Percentiles rank a stretch among this genome's conserved stretches.
Evolutionary conservation across 35 echinoderm and acorn worm species (phyloP).

Genomic region (Apostichopus japonicus): DNA sequence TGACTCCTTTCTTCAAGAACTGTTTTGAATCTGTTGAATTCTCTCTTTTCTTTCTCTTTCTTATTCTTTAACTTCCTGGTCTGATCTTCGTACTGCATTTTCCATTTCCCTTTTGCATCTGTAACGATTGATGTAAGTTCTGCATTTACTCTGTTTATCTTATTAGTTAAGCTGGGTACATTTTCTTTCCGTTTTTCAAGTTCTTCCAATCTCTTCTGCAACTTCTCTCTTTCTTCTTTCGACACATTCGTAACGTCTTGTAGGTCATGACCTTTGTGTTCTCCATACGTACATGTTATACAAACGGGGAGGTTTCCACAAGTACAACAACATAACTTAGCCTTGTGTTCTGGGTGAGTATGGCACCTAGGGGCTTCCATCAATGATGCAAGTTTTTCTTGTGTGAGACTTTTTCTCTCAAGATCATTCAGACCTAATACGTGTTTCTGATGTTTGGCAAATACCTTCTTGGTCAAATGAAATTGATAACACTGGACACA

Average conservation of each 20-base stretch:
- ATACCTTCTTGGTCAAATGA: not conserved
- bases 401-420: not conserved
- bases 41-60: too few relatives aligned
- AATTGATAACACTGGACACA: constrained; percentile 25
- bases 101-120: too few relatives aligned
- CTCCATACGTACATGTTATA: not conserved
- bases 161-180: too few relatives aligned
- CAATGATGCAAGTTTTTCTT: not conserved
- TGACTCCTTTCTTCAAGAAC: too few relatives aligned
- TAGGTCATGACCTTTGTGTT: constrained; percentile 5
- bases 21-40: too few relatives aligned
- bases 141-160: too few relatives aligned
- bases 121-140: too few relatives aligned
- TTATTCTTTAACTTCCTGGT: too few relatives aligned
- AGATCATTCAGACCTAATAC: not conserved
- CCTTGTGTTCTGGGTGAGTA: not conserved
- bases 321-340: not conserved
- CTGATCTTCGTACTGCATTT: too few relatives aligned
- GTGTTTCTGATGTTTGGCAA: not conserved
- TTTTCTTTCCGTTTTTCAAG: too few relatives aligned
- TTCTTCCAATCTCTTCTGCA: too few relatives aligned
- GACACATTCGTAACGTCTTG: not conserved
- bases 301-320: not conserved
- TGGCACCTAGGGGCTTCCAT: not conserved
- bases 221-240: too few relatives aligned